These are phyloP conservation scores for Sinocyclocheilus grahami DNA, from an alignment of 2,113 vertebrate species.

Conservation along the genomic window DNA sequence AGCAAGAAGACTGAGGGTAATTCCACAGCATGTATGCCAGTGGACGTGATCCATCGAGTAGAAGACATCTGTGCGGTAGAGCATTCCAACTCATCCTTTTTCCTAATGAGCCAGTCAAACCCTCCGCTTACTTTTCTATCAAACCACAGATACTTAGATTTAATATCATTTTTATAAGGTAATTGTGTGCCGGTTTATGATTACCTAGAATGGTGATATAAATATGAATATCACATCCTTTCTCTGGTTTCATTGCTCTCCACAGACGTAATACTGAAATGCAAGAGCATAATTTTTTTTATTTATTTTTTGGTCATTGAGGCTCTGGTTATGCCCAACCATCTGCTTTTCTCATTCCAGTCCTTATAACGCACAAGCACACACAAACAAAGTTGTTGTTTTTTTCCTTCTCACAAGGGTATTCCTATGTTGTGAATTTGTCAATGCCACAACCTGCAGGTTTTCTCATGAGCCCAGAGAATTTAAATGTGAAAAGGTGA, in stretches of 20 bases:
- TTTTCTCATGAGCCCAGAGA: conserved; percentile 19
- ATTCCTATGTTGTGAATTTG: conserved; percentile 4
- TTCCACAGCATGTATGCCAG: background rate
- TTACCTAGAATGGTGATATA: background rate
- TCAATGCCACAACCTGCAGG: conserved; percentile 18
- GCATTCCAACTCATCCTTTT: conserved; percentile 3
- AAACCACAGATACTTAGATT: background rate
- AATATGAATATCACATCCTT: background rate
- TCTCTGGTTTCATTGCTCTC: background rate
- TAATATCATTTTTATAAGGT: background rate
- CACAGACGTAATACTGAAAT: no score
- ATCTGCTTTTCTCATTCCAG: background rate
- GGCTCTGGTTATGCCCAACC: background rate
- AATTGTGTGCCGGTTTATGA: background rate
- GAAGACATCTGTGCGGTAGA: background rate
- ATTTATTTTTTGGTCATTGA: background rate
- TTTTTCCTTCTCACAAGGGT: no score
- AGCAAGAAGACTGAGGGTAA: conserved; percentile 1
- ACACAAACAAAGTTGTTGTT: background rate
- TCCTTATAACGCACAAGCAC: background rate
- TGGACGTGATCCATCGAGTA: background rate
- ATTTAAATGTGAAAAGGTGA: background rate
- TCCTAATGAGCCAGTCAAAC: background rate
- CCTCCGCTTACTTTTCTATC: background rate
- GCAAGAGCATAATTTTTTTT: no score